Evolutionary conservation across 2,797 vertebrate species (phyloP), one percentile per base, ranked within the genome.

Genomic region (Sylvilagus floridanus): DNA sequence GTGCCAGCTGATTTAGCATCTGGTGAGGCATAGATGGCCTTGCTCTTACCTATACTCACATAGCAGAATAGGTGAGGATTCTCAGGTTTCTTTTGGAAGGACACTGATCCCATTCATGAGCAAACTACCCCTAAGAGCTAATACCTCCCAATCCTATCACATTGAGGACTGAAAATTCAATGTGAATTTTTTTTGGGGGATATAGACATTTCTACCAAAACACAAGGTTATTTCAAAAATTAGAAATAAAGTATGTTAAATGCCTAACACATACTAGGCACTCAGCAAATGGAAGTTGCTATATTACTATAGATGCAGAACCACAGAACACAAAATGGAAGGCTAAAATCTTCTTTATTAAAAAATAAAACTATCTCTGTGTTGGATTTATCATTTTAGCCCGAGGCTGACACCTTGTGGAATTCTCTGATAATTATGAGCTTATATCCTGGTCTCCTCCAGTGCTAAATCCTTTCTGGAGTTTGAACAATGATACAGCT

Each of bases 381-480:
- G 4, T 50, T 87, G 30, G 19, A 72, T 35, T 96, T 94, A 47
- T 90, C 42, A 73, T 89, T 78, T 94, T 75, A 96, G 93, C 94
- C 35, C 71, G 5, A 94, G 81, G 42, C 87, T 97, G 96, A 93
- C 97, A 96, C 79, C 96, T 97, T 96, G 96, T 97, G 97, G 96
- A 92, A 75, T 65, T 87, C 47, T 77, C 76, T 73, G 91, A 90
- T 81, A 92, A 69, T 57, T 57, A 11, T 72, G 30, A 50, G 0
- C 6, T 92, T 71, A 42, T 52, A 83, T 89, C 62, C 66, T 52
- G 19, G 10, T 71, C 50, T 93, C 16, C 22, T 26, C 19, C 5
- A 57, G 28, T 37, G 26, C 13, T 42, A 89, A 71, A 73, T 90
- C 28, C 26, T 73, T 78, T 66, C n/a, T 79, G 35, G 76, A 93